A percentile compares a stretch with the other conserved stretches of the same genome.
Conservation (phyloP, 2,797 vertebrate genomes). For the Chloroceryle inda region DNA sequence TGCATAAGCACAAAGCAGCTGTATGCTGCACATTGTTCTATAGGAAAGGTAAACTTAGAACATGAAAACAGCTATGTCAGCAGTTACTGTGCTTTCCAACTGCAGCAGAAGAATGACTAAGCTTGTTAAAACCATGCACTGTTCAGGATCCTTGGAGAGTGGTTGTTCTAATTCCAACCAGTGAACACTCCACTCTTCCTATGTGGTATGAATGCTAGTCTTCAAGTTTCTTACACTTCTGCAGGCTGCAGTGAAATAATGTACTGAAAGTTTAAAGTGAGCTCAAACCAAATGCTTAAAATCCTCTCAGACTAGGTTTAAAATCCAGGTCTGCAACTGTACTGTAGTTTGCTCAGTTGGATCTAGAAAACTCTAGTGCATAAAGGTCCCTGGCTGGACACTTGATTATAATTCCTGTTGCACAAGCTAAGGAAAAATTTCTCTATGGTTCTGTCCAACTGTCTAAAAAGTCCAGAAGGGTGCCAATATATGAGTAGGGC, state of each 20-base stretch:
- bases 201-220: background rate
- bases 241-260: slow-evolving; percentile 11
- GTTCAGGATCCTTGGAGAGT: background rate
- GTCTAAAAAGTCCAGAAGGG: background rate
- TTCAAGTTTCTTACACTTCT: background rate
- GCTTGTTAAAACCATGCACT: background rate
- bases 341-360: background rate
- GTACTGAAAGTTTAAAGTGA: background rate
- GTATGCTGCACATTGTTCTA: background rate
- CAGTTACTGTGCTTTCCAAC: slow-evolving; percentile 32
- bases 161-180: background rate
- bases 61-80: slow-evolving; percentile 2
- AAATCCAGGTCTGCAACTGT: background rate
- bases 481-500: background rate
- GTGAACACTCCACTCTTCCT: background rate
- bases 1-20: background rate
- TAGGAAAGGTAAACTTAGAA: background rate
- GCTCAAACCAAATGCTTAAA: background rate
- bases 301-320: background rate
- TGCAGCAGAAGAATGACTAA: slow-evolving; percentile 40
- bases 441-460: background rate
- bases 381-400: background rate
- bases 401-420: background rate
- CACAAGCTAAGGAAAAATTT: background rate
- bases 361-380: background rate